Base-by-base conservation (phyloP, 2,888 invertebrate genomes). In the Philhelius pedissequus region DNA sequence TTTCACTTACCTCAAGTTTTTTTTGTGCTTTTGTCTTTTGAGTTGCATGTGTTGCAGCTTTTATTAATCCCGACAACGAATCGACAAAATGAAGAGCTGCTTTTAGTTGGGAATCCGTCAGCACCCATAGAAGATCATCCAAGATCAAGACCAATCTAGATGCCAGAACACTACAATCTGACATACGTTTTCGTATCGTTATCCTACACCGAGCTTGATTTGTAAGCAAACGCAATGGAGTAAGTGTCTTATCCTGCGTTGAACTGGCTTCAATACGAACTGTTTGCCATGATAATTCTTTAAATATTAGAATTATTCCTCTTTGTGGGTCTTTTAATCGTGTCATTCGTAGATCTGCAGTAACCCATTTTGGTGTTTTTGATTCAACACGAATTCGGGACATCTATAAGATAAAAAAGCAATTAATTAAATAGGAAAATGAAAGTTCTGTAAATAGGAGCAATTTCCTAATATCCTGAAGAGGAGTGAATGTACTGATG, bases 241-340 rank as follows among this genome's bases (percentile, higher is more conserved):
- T 97, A 69, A 97, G 92, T 83, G 94, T 94, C 88, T 93, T 93
- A 90, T 95, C 95, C 89, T 94, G 94, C 60, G 95, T 95, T 77
- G 97, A 97, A 89, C 95, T 96, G 11, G 99, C 99, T 92, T 99
- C 99, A 89, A 99, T 96, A 86, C 98, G 94, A 20, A 99, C 95
- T 64, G 97, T 97, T 92, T 99, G 98, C 99, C 99, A 99, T 90
- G 97, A 96, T 70, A 99, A 92, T 92, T 98, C 97, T 93, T 99
- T 99, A 92, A 99, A 99, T 90, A 99, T 96, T 86, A 99, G 93
- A 86, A 99, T 93, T 89, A 98, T 97, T 48, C 97, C 97, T 86
- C 96, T 95, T 86, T 96, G 95, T 3, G 96, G 94, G 89, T 98
- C 98, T 92, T 98, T 97, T 87, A 99, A 94, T 88, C 98, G 94